Evolutionary conservation across 2,797 vertebrate species (phyloP).

Genomic region (Parambassis ranga): DNA sequence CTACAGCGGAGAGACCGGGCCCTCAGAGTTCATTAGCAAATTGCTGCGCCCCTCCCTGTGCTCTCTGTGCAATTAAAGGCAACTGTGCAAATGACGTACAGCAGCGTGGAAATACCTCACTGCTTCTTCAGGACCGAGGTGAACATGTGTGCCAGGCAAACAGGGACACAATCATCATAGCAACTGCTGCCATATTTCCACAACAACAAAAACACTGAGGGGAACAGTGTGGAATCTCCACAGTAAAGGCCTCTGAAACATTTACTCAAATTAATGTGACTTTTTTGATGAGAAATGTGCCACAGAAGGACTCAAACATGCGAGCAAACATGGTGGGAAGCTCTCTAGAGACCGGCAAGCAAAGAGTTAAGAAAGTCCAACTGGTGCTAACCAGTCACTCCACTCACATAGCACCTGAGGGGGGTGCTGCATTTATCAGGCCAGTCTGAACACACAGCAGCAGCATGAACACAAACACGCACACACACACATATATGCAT

Average conservation of each 20-base stretch:
- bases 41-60: constrained; percentile 57
- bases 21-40: constrained; percentile 79
- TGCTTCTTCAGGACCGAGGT: constrained; percentile 34
- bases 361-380: constrained; percentile 82
- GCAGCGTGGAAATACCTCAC: constrained; percentile 54
- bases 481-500: constrained; percentile 20
- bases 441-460: constrained; percentile 64
- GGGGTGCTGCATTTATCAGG: constrained; percentile 81
- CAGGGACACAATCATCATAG: constrained; percentile 41
- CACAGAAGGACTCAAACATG: constrained; percentile 25
- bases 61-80: constrained; percentile 73
- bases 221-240: not conserved
- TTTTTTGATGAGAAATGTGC: constrained; percentile 18
- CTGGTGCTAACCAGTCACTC: constrained; percentile 80
- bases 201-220: constrained; percentile 2
- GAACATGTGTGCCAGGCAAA: constrained; percentile 41
- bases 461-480: constrained; percentile 37
- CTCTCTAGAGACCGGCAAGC: constrained; percentile 63
- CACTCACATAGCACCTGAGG: constrained; percentile 80
- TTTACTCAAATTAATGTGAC: not conserved
- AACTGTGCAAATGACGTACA: constrained; percentile 72
- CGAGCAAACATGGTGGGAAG: constrained; percentile 21
- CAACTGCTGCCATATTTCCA: constrained; percentile 18
- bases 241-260: constrained; percentile 14
- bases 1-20: constrained; percentile 51